Evolutionary conservation across 1,140 invertebrate species (phyloP).

Genomic region (Drosophila kepulauana): DNA sequence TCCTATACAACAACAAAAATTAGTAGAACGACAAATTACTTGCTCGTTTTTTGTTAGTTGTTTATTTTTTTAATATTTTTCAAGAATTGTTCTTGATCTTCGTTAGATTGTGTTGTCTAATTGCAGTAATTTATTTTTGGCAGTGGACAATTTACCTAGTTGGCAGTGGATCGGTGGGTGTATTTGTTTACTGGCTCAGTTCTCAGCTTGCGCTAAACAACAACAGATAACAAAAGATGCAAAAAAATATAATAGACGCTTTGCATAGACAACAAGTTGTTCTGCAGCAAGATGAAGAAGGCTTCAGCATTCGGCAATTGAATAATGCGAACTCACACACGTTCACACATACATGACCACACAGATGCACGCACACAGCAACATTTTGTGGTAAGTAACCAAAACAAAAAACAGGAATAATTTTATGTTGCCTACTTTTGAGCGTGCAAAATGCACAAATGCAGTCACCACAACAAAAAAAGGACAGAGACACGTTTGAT

Average conservation of each 20-base stretch:
- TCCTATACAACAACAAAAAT: not conserved
- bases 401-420: no score
- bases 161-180: constrained; percentile 53
- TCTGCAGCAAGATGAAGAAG: no score
- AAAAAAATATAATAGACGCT: no score
- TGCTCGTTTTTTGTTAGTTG: not conserved
- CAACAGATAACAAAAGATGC: no score
- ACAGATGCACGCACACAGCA: not conserved
- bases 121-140: constrained; percentile 22
- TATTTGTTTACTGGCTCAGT: not conserved
- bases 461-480: not conserved
- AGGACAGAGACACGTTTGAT: not conserved
- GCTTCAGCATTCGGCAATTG: no score
- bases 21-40: not conserved
- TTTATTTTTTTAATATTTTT: not conserved
- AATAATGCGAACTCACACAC: no score
- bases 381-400: not conserved
- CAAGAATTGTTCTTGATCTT: constrained; percentile 2
- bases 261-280: no score
- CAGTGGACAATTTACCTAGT: constrained; percentile 44
- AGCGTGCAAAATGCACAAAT: constrained; percentile 24
- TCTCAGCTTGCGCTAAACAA: constrained; percentile 12
- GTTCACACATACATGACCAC: no score
- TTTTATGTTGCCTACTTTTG: constrained; percentile 26
- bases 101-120: constrained; percentile 8